These are phyloP conservation scores for Gandaritis pyraliata DNA, from an alignment of 2,888 invertebrate genomes.

Conservation along the genomic window DNA sequence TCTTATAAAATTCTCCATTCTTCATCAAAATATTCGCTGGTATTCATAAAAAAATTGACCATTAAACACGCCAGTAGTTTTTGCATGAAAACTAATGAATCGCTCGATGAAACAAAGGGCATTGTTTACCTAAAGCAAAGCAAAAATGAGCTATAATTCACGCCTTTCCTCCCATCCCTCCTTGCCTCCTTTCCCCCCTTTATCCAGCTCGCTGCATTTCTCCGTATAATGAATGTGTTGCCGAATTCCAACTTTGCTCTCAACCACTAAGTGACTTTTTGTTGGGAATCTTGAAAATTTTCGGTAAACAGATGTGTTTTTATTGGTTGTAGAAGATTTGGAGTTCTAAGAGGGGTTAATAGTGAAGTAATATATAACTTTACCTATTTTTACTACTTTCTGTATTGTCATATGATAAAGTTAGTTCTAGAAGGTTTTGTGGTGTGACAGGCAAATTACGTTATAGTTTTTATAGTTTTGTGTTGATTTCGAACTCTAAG, in stretches of 20 bases:
- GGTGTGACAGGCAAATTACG: too few species aligned
- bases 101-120: slow-evolving; percentile 23
- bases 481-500: too few species aligned
- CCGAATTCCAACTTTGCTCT: slow-evolving; percentile 26
- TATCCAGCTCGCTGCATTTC: slow-evolving; percentile 19
- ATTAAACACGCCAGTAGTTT: slow-evolving; percentile 20
- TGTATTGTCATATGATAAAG: too few species aligned
- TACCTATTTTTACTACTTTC: too few species aligned
- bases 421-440: too few species aligned
- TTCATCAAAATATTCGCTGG: neutral
- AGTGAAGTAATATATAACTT: too few species aligned
- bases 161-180: slow-evolving; percentile 1
- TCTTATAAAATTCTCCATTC: neutral
- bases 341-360: neutral
- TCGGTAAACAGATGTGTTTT: slow-evolving; percentile 14
- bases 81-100: slow-evolving; percentile 28
- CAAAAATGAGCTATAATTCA: slow-evolving; percentile 28
- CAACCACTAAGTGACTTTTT: slow-evolving; percentile 28
- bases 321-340: neutral
- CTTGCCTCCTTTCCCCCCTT: neutral
- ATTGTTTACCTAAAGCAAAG: slow-evolving; percentile 22
- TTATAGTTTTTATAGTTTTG: too few species aligned
- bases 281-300: slow-evolving; percentile 13
- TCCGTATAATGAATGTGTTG: slow-evolving; percentile 27
- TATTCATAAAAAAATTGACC: slow-evolving; percentile 1